Evolutionary conservation across 2,888 invertebrate genomes (phyloP).

Genomic region (Andrena hattorfiana): DNA sequence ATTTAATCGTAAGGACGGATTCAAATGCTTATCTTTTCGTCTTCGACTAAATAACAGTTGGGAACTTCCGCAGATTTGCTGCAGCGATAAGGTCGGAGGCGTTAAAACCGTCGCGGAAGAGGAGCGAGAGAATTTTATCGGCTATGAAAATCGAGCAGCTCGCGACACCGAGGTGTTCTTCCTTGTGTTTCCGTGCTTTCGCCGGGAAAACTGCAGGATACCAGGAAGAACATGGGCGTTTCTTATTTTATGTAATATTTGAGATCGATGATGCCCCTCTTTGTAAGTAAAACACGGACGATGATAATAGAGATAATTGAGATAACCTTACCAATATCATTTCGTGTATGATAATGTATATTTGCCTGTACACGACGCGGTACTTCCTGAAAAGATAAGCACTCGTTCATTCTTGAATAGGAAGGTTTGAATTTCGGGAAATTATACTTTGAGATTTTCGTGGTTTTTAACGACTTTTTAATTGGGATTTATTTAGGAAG

Average conservation of each 20-base stretch:
- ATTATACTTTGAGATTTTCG: too few relatives aligned
- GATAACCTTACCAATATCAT: constrained; percentile 3
- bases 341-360: neutral
- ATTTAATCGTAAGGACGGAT: neutral
- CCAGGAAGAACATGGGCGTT: neutral
- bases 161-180: neutral
- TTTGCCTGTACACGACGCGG: neutral
- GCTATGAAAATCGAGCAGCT: neutral
- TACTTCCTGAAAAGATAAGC: constrained; percentile 11
- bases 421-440: neutral
- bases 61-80: constrained; percentile 22
- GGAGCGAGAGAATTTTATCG: neutral
- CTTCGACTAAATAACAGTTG: neutral
- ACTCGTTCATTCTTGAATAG: neutral
- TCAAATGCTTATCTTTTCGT: constrained; percentile 1
- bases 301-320: constrained; percentile 4
- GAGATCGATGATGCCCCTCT: neutral
- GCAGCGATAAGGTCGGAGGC: neutral
- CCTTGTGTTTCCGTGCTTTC: neutral
- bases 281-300: neutral
- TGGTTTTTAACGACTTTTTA: too few relatives aligned
- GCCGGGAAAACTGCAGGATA: neutral
- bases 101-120: neutral
- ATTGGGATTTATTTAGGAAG: too few relatives aligned
- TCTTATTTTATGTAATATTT: neutral